Evolutionary conservation across 2,113 vertebrate genomes (phyloP).

Genomic region (Mustela nigripes): DNA sequence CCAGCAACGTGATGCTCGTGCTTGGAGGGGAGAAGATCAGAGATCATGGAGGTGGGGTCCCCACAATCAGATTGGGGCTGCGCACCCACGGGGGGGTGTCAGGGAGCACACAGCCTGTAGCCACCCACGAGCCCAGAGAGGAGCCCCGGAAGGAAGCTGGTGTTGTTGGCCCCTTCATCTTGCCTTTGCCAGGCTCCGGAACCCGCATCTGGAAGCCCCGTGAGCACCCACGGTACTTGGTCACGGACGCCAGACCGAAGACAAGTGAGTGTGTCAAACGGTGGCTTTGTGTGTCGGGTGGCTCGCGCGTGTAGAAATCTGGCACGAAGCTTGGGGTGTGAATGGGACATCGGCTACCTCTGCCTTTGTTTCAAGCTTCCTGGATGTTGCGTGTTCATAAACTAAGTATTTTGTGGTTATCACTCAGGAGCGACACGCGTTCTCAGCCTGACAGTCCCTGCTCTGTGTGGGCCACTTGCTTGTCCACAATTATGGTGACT

Average conservation of each 20-base stretch:
- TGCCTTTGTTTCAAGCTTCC: background rate
- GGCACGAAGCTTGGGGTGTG: background rate
- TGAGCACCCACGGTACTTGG: background rate
- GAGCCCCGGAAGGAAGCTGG: background rate
- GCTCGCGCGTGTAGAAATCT: too few species aligned
- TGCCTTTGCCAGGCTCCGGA: too few species aligned
- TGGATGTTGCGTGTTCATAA: background rate
- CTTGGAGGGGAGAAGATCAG: background rate
- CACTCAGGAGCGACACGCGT: background rate
- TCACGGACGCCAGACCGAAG: background rate
- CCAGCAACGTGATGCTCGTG: background rate
- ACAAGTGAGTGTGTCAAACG: background rate
- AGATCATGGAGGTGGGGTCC: background rate
- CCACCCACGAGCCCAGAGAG: background rate
- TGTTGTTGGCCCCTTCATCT: rapidly evolving
- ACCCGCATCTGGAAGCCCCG: background rate
- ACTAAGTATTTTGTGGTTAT: too few species aligned
- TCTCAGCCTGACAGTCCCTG: background rate
- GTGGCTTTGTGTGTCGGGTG: background rate
- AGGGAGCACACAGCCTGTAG: background rate
- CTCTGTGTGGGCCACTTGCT: background rate
- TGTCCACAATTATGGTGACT: too few species aligned
- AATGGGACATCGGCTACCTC: background rate
- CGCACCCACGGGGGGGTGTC: background rate
- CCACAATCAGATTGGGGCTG: background rate